These are phyloP conservation scores for Meteorus cinctellus DNA, from an alignment of 2,888 invertebrate species.

Conservation along the genomic window DNA sequence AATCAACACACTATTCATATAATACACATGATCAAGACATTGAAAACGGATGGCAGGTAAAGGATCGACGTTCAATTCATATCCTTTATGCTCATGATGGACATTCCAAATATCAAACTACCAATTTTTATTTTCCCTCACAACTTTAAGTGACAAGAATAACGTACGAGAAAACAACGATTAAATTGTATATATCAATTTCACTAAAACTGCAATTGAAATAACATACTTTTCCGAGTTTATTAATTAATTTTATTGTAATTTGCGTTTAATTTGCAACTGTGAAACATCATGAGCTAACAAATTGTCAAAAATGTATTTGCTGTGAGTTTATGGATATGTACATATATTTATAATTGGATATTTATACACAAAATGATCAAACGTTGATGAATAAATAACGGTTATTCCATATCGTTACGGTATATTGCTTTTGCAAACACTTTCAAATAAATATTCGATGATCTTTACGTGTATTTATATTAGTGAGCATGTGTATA, in stretches of 20 bases:
- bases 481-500: not conserved
- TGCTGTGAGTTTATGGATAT: too few species aligned
- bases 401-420: conserved; percentile 16
- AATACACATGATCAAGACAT: not conserved
- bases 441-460: conserved; percentile 15
- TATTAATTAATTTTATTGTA: too few species aligned
- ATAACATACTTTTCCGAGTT: too few species aligned
- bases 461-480: conserved; percentile 1
- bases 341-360: not conserved
- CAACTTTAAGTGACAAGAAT: too few species aligned
- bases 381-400: not conserved
- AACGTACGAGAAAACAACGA: too few species aligned
- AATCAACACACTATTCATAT: not conserved
- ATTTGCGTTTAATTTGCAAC: too few species aligned
- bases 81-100: not conserved
- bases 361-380: conserved; percentile 2
- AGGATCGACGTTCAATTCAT: not conserved
- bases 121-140: too few species aligned
- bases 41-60: not conserved
- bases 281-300: too few species aligned
- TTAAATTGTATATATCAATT: too few species aligned
- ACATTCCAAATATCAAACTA: too few species aligned
- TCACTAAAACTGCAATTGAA: too few species aligned
- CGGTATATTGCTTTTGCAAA: conserved; percentile 14
- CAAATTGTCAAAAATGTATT: too few species aligned